These are phyloP conservation scores for Pelobates cultripes DNA, from an alignment of 2,797 vertebrate genomes.

Conservation along the genomic window DNA sequence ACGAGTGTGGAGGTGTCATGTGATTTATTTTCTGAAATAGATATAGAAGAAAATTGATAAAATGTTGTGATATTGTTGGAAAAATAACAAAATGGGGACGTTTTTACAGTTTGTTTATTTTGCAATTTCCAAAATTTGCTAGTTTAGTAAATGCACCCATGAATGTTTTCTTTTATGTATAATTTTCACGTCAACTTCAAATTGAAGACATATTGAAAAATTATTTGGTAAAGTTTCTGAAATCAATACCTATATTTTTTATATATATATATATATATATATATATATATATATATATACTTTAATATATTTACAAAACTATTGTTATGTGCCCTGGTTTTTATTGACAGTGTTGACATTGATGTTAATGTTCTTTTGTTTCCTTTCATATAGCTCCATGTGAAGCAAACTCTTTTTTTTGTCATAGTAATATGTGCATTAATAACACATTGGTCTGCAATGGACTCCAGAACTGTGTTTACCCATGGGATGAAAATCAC, in stretches of 20 bases:
- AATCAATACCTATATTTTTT: no score
- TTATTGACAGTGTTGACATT: neutral
- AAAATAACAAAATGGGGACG: no score
- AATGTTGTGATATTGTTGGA: no score
- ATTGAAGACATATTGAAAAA: neutral
- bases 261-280: neutral
- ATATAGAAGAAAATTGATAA: no score
- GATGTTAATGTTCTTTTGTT: slow-evolving; percentile 42
- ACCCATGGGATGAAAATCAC: slow-evolving; percentile 98
- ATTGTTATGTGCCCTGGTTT: neutral
- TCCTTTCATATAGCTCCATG: slow-evolving; percentile 84
- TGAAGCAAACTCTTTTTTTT: slow-evolving; percentile 94
- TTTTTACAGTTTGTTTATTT: no score
- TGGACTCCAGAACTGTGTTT: slow-evolving; percentile 96
- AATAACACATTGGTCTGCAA: slow-evolving; percentile 97
- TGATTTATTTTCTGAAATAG: no score
- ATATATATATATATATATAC: neutral
- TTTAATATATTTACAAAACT: neutral
- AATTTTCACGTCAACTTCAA: no score
- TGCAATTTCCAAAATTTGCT: no score
- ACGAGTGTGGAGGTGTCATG: no score
- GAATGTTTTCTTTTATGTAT: no score
- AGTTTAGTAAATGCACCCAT: no score
- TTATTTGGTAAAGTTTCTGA: neutral
- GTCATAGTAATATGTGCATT: slow-evolving; percentile 99